Evolutionary conservation across 2,113 vertebrate genomes (phyloP).

Genomic region (Thalassarche chlororhynchos): DNA sequence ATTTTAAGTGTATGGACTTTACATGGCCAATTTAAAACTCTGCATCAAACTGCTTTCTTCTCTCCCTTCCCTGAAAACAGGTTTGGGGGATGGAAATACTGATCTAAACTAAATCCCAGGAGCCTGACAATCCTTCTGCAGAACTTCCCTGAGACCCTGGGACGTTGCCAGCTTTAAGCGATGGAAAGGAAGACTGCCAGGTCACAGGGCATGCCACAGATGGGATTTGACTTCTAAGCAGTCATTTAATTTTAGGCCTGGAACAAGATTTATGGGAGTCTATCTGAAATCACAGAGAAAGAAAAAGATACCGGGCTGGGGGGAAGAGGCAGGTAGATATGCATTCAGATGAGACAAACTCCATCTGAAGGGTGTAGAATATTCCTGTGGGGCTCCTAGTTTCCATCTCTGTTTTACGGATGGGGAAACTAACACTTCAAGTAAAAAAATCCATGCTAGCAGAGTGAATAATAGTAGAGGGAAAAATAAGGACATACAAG

Average conservation of each 20-base stretch:
- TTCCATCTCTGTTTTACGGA: neutral
- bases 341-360: constrained; percentile 9
- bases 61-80: neutral
- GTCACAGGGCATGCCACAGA: constrained; percentile 61
- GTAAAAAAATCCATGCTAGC: neutral
- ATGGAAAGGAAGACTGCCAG: constrained; percentile 53
- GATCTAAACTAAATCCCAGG: constrained; percentile 41
- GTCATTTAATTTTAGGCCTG: constrained; percentile 47
- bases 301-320: neutral
- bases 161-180: neutral
- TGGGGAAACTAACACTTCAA: neutral
- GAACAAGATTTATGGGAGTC: constrained; percentile 32
- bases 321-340: neutral
- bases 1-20: neutral
- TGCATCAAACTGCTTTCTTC: neutral
- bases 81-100: constrained; percentile 48
- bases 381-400: neutral
- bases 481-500: neutral
- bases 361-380: neutral
- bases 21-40: neutral
- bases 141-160: constrained; percentile 43
- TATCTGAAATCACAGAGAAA: constrained; percentile 30
- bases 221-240: constrained; percentile 51
- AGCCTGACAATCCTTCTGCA: constrained; percentile 51
- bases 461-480: neutral